These are phyloP conservation scores for Rhabdomys dilectus DNA, from an alignment of 2,113 vertebrate genomes.

Conservation along the genomic window DNA sequence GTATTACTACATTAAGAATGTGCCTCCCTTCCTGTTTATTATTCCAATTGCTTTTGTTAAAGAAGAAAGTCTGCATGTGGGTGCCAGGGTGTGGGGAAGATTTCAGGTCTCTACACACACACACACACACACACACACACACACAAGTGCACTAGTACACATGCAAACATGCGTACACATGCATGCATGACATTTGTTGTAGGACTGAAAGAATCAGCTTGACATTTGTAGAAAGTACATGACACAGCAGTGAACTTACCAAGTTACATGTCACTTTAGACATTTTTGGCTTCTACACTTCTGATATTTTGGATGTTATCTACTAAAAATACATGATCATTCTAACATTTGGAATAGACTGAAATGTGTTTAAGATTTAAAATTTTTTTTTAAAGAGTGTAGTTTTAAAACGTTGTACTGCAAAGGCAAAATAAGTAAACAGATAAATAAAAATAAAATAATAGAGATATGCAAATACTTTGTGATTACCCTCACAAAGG, in stretches of 20 bases:
- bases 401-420: background rate
- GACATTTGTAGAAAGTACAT: background rate
- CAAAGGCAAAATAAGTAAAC: too few relatives aligned
- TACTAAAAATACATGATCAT: slow-evolving; percentile 35
- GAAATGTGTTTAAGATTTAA: slow-evolving; percentile 44
- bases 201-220: background rate
- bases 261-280: background rate
- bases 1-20: background rate
- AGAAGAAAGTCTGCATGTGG: background rate
- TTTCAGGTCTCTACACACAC: background rate
- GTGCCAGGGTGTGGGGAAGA: background rate
- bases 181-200: background rate
- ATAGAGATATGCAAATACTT: background rate
- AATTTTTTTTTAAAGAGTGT: slow-evolving; percentile 8
- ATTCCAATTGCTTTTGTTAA: background rate
- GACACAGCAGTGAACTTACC: background rate
- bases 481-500: background rate
- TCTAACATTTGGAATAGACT: slow-evolving; percentile 14
- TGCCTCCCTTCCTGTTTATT: background rate
- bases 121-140: background rate
- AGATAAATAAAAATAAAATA: background rate
- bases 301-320: background rate
- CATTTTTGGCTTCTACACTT: background rate
- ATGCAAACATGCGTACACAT: background rate
- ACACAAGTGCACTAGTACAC: background rate